Evolutionary conservation across 2,797 vertebrate genomes (phyloP).

Genomic region (Percopsis omiscomaycus): DNA sequence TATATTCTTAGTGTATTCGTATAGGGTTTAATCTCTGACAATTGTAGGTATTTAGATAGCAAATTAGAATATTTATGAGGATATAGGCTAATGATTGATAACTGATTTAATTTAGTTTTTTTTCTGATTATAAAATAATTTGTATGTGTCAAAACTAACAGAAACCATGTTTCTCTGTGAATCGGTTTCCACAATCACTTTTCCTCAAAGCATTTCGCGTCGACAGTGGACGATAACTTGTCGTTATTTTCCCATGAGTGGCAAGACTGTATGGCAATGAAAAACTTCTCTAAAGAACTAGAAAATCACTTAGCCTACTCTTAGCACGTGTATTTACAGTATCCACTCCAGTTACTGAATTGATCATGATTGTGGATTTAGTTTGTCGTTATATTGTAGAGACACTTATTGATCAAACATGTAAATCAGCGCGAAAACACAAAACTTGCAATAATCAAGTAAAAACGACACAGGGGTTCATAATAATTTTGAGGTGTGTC

Average conservation of each 20-base stretch:
- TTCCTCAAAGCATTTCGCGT: conserved; percentile 51
- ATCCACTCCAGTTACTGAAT: conserved; percentile 41
- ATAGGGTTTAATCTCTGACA: not conserved
- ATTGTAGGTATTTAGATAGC: conserved; percentile 10
- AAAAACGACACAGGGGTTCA: no score
- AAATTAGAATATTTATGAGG: conserved; percentile 5
- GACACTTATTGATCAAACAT: no score
- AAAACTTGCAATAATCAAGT: no score
- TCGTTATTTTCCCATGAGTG: conserved; percentile 55
- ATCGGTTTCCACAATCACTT: conserved; percentile 52
- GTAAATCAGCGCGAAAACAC: no score
- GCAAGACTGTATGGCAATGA: conserved; percentile 60
- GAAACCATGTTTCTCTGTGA: conserved; percentile 51
- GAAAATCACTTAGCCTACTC: conserved; percentile 57
- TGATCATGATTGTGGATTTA: no score
- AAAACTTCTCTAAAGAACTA: conserved; percentile 72
- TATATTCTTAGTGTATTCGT: conserved; percentile 7
- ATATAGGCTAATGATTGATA: conserved; percentile 34
- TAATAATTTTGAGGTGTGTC: no score
- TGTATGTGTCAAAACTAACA: conserved; percentile 64
- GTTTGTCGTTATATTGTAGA: no score
- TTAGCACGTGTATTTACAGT: conserved; percentile 39
- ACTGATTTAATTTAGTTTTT: conserved; percentile 29
- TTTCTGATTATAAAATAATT: conserved; percentile 55
- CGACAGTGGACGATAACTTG: conserved; percentile 52